Conservation (phyloP, 2,888 invertebrate genomes). For the Xestia ashworthii region DNA sequence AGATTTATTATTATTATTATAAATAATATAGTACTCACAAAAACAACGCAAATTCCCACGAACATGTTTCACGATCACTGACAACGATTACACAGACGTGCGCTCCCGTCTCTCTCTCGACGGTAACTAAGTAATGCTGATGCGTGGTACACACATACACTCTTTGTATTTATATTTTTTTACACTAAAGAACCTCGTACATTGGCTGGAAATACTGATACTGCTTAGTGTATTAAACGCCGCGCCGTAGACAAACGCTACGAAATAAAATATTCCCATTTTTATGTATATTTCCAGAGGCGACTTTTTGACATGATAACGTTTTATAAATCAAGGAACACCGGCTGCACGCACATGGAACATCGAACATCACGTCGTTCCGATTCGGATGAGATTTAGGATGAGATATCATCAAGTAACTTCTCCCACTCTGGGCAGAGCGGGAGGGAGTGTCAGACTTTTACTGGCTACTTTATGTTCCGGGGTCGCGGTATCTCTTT, state of each 20-base stretch:
- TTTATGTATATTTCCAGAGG: not conserved
- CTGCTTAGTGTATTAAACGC: not conserved
- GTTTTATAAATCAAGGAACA: too few relatives aligned
- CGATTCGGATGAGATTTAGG: too few relatives aligned
- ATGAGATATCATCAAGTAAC: too few relatives aligned
- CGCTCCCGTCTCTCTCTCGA: conserved; percentile 15
- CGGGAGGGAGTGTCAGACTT: too few relatives aligned
- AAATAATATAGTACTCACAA: conserved; percentile 52
- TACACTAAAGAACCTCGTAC: conserved; percentile 15
- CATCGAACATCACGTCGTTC: too few relatives aligned
- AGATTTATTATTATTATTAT: not conserved
- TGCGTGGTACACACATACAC: not conserved
- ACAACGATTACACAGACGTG: conserved; percentile 21
- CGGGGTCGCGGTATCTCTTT: too few relatives aligned
- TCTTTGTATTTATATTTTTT: conserved; percentile 26
- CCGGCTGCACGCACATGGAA: too few relatives aligned
- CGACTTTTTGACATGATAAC: too few relatives aligned
- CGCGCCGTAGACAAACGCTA: not conserved
- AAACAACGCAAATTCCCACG: conserved; percentile 52
- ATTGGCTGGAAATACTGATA: not conserved
- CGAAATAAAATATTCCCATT: not conserved
- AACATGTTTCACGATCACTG: conserved; percentile 55
- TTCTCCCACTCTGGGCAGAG: too few relatives aligned
- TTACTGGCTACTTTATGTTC: too few relatives aligned
- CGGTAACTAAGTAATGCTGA: conserved; percentile 30